Conservation (phyloP, 1,140 invertebrate genomes). For the Drosophila kurseongensis region DNA sequence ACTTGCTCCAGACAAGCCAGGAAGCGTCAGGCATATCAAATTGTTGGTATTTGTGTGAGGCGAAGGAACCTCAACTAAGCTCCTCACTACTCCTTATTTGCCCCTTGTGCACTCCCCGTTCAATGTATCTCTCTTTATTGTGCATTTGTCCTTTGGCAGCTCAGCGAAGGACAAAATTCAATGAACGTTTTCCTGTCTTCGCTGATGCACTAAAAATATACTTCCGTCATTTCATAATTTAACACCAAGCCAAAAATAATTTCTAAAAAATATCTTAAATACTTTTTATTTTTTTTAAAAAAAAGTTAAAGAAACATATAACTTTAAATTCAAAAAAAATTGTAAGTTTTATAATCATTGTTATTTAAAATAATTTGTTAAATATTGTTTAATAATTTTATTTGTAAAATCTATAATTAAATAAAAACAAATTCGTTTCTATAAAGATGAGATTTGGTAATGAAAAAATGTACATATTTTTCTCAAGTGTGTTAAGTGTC, state of each 20-base stretch:
- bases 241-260: background rate
- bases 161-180: constrained; percentile 75
- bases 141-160: constrained; percentile 78
- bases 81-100: background rate
- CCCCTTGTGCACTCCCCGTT: constrained; percentile 4
- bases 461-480: background rate
- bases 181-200: constrained; percentile 52
- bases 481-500: background rate
- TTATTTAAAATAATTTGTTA: too few species aligned
- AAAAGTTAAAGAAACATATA: too few species aligned
- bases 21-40: constrained; percentile 55
- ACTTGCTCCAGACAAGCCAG: constrained; percentile 48
- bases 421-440: too few species aligned
- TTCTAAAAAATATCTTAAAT: too few species aligned
- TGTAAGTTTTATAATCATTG: too few species aligned
- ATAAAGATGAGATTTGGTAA: too few species aligned
- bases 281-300: too few species aligned
- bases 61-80: constrained; percentile 8
- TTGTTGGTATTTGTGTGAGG: constrained; percentile 34
- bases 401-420: too few species aligned
- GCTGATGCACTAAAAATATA: constrained; percentile 15
- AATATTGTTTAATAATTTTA: too few species aligned
- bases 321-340: too few species aligned
- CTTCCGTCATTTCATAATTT: constrained; percentile 4
- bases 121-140: constrained; percentile 63